Evolutionary conservation across 2,888 invertebrate species (phyloP), one percentile per base, ranked within the genome.

Genomic region (Isoperla grammatica): DNA sequence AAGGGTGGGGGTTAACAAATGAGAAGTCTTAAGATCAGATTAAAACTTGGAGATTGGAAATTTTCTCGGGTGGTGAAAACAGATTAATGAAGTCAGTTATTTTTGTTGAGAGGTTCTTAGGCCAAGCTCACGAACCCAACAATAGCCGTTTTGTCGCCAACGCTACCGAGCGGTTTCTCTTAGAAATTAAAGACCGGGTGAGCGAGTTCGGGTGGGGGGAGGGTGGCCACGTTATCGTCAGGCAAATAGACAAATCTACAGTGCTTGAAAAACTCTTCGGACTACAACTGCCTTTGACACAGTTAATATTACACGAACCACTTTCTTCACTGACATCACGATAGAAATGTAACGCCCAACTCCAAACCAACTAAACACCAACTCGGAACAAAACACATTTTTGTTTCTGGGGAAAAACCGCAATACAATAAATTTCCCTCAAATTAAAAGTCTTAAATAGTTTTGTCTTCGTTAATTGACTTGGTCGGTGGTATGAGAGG

Each of bases 11-110:
- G 53, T 53, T 53, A 53, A 53, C 53, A 49, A 58, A 50, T 58
- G 58, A 58, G 58, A 40, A 58, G 35, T 50, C 58, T 37, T 49
- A 50, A 58, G 58, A 58, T 58, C 53, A 58, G 43, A 58, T 39
- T 50, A 50, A 50, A 57, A 57, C 42, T 35, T 48, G 48, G 37
- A 53, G 53, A 53, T 53, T 53, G 53, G 53, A 53, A 53, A 53
- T 53, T 53, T 53, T 53, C 53, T 53, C 53, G 53, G 53, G 53
- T 53, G 53, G 53, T 53, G 39, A 53, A 53, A 53, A 53, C 53
- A 53, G 53, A 53, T 53, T 53, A 53, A 53, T 53, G 53, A 53
- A 53, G 53, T 53, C 53, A 53, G 53, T 53, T 53, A 53, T 53
- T 53, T 53, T 53, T 53, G 53, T 53, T 53, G 53, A 53, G 53